phyloP scores from a whole-genome alignment of 2,888 invertebrate species.

The Gastracanthus pulcherrimus region DNA sequence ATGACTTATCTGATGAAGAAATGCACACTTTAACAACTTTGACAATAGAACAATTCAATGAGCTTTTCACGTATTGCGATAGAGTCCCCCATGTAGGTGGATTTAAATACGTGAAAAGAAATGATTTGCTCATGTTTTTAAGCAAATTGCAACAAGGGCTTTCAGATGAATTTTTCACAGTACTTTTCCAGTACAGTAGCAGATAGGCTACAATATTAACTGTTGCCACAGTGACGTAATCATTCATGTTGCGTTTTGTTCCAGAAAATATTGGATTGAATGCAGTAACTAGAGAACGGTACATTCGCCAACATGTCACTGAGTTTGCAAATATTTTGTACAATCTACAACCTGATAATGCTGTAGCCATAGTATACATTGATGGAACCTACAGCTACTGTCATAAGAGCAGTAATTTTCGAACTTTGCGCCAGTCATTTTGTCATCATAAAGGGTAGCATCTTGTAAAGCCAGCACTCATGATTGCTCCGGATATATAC shows the following conservation, averaged over 20 bases:
- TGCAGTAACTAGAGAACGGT: conserved; percentile 1
- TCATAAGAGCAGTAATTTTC: conserved; percentile 47
- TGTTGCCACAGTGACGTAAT: conserved; percentile 16
- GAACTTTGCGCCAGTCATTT: conserved; percentile 36
- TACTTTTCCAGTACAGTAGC: conserved; percentile 20
- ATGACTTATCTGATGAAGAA: conserved; percentile 14
- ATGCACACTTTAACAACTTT: not conserved
- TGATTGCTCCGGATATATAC: conserved; percentile 50
- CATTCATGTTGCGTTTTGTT: conserved; percentile 18
- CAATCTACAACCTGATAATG: conserved; percentile 16
- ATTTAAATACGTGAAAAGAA: not conserved
- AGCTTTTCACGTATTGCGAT: conserved; percentile 41
- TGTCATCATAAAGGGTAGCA: conserved; percentile 54
- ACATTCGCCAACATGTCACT: conserved; percentile 7
- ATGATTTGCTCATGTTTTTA: conserved; percentile 32
- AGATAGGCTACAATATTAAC: conserved; percentile 26
- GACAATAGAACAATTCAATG: conserved; percentile 38
- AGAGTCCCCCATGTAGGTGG: not conserved
- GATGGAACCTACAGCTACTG: conserved; percentile 54
- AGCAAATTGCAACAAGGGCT: conserved; percentile 26
- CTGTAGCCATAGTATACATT: conserved; percentile 18
- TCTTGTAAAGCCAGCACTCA: conserved; percentile 53
- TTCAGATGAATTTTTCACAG: conserved; percentile 22
- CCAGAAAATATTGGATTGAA: conserved; percentile 29
- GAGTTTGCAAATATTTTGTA: conserved; percentile 35